Base-by-base conservation (phyloP, 2,888 invertebrate species). In the Odontothrips loti region DNA sequence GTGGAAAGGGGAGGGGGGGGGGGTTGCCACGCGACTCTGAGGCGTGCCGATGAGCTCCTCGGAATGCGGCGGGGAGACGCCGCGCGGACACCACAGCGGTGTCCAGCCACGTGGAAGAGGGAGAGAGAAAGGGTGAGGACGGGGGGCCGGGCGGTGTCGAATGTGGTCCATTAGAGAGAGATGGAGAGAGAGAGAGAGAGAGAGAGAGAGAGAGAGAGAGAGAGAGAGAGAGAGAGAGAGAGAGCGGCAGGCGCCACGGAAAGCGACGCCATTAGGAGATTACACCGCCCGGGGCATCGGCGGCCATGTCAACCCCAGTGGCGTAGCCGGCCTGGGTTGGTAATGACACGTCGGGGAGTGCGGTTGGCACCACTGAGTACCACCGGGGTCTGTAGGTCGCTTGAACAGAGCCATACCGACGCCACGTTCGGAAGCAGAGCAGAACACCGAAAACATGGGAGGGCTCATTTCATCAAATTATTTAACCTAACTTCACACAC, bases 61-160 rank as follows among this genome's bases (percentile, higher is more conserved):
- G 68, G 68, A 75, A 75, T 75, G 68, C 68, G 27, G n/a, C 68
- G n/a, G 68, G 12, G 68, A 0, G 68, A 27, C 68, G 68, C 10
- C 6, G 68, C 9, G 8, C 68, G 9, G 27, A 27, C 68, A 27
- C 11, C 27, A 75, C 23, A 68, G 23, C 68, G 68, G 23, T 6
- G 34, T 6, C 68, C 68, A 75, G 27, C 27, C 68, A 75, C 68
- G 68, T 75, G 68, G 68, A 75, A 75, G 68, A 27, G 68, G 12
- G 34, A 43, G 34, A 43, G 34, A 43, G 34, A 43, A 6, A 43
- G 34, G 6, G 34, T 4, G 34, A 43, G 34, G 34, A 43, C 34
- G 34, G 15, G 58, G 10, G 34, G 34, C 34, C 34, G 3, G 3
- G 34, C 6, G 34, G 34, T 43, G 34, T 43, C 34, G 34, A 43